phyloP scores from a whole-genome alignment of 2,113 vertebrate genomes.

The Triplophysa tibetana region DNA sequence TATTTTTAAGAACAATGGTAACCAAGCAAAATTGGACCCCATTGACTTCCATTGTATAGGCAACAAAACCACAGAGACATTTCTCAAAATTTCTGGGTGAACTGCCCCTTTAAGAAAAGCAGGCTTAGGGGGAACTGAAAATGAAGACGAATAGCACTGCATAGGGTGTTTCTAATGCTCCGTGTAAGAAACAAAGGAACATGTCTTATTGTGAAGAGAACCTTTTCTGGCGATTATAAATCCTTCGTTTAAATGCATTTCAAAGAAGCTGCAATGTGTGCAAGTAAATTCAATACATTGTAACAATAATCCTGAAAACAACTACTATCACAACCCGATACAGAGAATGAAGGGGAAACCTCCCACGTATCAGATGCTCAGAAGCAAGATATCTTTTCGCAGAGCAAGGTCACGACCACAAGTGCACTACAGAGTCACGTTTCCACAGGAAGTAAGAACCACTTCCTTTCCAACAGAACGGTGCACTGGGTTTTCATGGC shows the following conservation, averaged over 20 bases:
- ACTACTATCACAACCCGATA: not conserved
- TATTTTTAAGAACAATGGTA: no score
- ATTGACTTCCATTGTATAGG: no score
- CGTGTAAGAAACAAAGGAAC: no score
- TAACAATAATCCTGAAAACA: not conserved
- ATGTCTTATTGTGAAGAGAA: not conserved
- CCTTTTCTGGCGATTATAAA: not conserved
- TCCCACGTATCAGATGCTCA: not conserved
- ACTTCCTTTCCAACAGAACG: conserved; percentile 45
- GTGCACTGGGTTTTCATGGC: conserved; percentile 14
- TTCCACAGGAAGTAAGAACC: conserved; percentile 53
- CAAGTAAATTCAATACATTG: not conserved
- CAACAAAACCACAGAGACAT: no score
- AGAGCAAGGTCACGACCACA: conserved; percentile 18
- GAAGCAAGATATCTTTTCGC: conserved; percentile 1
- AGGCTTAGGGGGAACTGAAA: not conserved
- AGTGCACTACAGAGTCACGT: conserved; percentile 27
- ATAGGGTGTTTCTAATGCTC: conserved; percentile 6
- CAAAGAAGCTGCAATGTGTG: not conserved
- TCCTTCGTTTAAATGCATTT: conserved; percentile 10
- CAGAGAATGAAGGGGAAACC: not conserved
- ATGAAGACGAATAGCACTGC: not conserved
- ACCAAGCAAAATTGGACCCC: no score
- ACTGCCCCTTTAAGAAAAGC: no score
- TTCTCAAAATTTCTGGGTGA: no score